Base-by-base conservation (phyloP, 2,888 invertebrate species). In the Adelognathus sp. region DNA sequence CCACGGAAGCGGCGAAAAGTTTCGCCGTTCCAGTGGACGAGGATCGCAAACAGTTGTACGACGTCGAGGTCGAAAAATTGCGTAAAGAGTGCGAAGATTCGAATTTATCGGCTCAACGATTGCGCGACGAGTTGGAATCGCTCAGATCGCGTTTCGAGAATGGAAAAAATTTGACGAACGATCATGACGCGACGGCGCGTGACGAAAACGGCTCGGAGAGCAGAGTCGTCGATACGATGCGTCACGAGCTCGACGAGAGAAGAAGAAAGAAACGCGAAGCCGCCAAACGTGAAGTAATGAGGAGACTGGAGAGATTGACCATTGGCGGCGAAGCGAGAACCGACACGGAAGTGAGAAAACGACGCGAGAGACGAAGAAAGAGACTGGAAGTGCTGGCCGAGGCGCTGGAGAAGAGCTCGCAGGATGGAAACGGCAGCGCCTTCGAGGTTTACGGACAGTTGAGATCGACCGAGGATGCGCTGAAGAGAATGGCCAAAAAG, bases 371-470 rank as follows among this genome's bases (percentile, higher is more conserved):
- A 21, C 84, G 91, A 21, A 82, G 90, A 3, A 90, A 88, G 66
- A 84, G 89, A 27, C 79, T 91, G 24, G 88, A 89, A 67, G 85
- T 87, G 3, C 78, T 91, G 2, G 91, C 90, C 2, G 85, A 88
- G n/a, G 91, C 88, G 0, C 76, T 91, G 27, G 91, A 91, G 54
- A 82, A 85, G 1, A 88, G 90, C 44, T 88, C 87, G 1, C 86
- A 89, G 56, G 91, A 90, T 27, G 91, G 90, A 1, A 88, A 87
- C 66, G 88, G 86, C 3, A 84, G 89, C 27, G 91, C 89, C 31
- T 91, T 91, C 82, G 89, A 91, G 76, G 91, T 91, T 50, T 91
- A 91, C 63, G 91, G 91, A 1, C 91, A 91, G 64, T 81, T 91
- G 0, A 86, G 84, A 71, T 89, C 90, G 1, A 91, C 91, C 9